Base-by-base conservation (phyloP, 35 echinoderm and acorn worm species). In the Amphiura filiformis region DNA sequence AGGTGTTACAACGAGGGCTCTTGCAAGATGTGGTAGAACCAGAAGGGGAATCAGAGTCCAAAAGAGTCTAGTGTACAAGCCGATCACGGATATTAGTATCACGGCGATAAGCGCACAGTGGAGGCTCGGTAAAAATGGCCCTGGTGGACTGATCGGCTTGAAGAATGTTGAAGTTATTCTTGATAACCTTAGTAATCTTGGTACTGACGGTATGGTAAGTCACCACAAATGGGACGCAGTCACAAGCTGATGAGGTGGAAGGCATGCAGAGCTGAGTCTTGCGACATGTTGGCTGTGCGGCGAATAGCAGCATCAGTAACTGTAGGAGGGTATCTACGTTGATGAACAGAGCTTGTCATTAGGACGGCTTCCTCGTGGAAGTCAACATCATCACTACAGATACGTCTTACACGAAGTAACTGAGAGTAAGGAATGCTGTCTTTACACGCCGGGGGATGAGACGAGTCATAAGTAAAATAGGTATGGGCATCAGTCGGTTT, bases 111-210 rank as follows among this genome's bases (percentile, higher is more conserved):
- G n/a, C n/a, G n/a, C n/a, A n/a, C n/a, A n/a, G n/a, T n/a, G n/a
- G n/a, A n/a, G n/a, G n/a, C n/a, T n/a, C n/a, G n/a, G n/a, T n/a
- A n/a, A n/a, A n/a, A n/a, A n/a, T n/a, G n/a, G n/a, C n/a, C n/a
- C n/a, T n/a, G n/a, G n/a, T n/a, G n/a, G n/a, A n/a, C n/a, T n/a
- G n/a, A n/a, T n/a, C n/a, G n/a, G n/a, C n/a, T n/a, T n/a, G n/a
- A 12, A 11, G n/a, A 76, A 76, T 76, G 26, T n/a, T 76, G 75
- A 35, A 76, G 75, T 31, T 76, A 5, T 11, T 76, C 26, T 11
- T 35, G 38, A n/a, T 40, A 81, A 40, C 38, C 79, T 40, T 81
- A 81, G 36, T 40, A 81, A 40, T 81, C 79, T 40, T 81, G 5
- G 38, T 47, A 17, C 5, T 47, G 5, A 47, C 4, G 17, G 41